These are phyloP conservation scores for Genyomyrus donnyi DNA, from an alignment of 2,113 vertebrate genomes.

Conservation along the genomic window DNA sequence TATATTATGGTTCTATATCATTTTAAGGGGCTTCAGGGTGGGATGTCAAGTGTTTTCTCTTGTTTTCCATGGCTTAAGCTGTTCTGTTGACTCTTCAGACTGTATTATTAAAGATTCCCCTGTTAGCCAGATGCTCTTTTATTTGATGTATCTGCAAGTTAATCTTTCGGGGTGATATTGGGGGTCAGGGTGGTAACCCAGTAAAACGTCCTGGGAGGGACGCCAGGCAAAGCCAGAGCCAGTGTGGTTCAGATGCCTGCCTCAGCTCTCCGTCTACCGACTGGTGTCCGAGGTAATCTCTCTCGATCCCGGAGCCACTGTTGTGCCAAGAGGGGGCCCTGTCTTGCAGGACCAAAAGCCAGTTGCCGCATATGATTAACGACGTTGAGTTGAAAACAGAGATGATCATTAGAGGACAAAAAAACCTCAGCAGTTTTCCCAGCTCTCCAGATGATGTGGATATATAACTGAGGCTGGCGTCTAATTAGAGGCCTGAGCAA, in stretches of 20 bases:
- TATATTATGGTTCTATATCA: neutral
- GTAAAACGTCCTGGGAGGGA: neutral
- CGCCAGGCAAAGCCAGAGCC: neutral
- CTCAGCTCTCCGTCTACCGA: neutral
- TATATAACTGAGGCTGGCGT: neutral
- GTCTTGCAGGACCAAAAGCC: conserved; percentile 11
- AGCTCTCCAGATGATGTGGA: conserved; percentile 3
- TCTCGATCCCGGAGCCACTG: neutral
- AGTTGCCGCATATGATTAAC: conserved; percentile 12
- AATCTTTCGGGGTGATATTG: neutral
- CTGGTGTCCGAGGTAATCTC: neutral
- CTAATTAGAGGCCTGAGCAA: conserved; percentile 14
- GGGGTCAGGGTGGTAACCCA: neutral
- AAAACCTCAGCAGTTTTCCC: conserved; percentile 17
- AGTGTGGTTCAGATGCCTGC: neutral
- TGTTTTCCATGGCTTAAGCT: neutral
- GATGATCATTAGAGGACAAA: conserved; percentile 18
- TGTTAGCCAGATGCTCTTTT: neutral
- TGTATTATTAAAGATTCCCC: neutral
- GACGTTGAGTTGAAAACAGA: conserved; percentile 20
- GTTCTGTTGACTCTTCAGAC: neutral
- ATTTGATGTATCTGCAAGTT: neutral
- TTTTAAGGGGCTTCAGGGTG: neutral
- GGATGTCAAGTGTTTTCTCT: neutral
- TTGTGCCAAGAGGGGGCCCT: neutral